Evolutionary conservation across 2,113 vertebrate species (phyloP).

Genomic region (Cyanoramphus novaezelandiae): DNA sequence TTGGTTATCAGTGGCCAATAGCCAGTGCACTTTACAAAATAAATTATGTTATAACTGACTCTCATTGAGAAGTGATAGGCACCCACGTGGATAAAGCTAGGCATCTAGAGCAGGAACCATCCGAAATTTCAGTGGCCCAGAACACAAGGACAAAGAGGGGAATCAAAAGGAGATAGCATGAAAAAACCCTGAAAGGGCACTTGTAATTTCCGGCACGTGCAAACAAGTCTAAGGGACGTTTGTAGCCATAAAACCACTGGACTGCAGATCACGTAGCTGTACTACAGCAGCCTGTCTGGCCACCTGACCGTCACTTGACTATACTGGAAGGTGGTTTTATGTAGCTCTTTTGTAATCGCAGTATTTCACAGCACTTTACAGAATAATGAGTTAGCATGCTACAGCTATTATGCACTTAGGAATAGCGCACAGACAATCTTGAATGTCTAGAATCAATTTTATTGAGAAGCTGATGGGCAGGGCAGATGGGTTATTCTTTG

Average conservation of each 20-base stretch:
- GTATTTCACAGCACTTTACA: slow-evolving; percentile 40
- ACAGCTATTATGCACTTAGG: slow-evolving; percentile 44
- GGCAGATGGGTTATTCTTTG: not conserved
- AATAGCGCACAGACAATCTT: not conserved
- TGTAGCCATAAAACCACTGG: slow-evolving; percentile 18
- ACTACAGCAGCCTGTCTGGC: not conserved
- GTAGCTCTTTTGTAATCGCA: not conserved
- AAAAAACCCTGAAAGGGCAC: not conserved
- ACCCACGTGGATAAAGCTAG: not conserved
- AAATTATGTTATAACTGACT: not conserved
- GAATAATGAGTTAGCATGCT: slow-evolving; percentile 41
- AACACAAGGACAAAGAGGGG: not conserved
- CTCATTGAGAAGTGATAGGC: not conserved
- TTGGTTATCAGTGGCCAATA: slow-evolving; percentile 7
- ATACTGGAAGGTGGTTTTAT: slow-evolving; percentile 24
- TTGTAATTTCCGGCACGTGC: not conserved
- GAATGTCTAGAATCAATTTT: slow-evolving; percentile 10
- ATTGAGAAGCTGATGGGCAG: slow-evolving; percentile 9
- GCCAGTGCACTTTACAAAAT: not conserved
- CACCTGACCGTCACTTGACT: not conserved
- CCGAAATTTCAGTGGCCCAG: slow-evolving; percentile 12
- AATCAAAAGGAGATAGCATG: not conserved
- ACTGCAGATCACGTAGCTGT: not conserved
- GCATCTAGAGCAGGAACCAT: not conserved
- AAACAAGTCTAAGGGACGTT: slow-evolving; percentile 7